These are phyloP conservation scores for Chrysotoxum bicinctum DNA, from an alignment of 2,888 invertebrate species.

Conservation along the genomic window DNA sequence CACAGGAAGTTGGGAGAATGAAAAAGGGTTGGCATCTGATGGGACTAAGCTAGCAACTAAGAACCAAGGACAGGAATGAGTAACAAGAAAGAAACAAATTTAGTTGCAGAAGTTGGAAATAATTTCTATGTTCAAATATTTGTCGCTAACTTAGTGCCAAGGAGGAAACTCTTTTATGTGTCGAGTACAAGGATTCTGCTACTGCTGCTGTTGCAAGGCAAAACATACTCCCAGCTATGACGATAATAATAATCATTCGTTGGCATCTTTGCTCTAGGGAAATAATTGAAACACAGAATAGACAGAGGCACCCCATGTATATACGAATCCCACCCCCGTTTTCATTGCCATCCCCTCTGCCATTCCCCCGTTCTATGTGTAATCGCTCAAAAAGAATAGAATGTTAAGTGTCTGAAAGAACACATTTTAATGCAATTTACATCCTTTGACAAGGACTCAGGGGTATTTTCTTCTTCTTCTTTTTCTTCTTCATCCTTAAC, in stretches of 20 bases:
- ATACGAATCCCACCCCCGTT: background rate
- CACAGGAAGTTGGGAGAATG: background rate
- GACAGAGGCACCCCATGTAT: slow-evolving; percentile 5
- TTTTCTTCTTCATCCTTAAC: background rate
- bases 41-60: background rate
- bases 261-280: slow-evolving; percentile 25
- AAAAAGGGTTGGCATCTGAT: slow-evolving; percentile 4
- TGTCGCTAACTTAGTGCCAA: slow-evolving; percentile 49
- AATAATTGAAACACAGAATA: slow-evolving; percentile 19
- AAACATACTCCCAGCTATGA: slow-evolving; percentile 31
- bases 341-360: background rate
- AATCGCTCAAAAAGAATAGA: slow-evolving; percentile 61
- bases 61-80: background rate
- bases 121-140: slow-evolving; percentile 70
- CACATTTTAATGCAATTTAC: slow-evolving; percentile 65
- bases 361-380: slow-evolving; percentile 29
- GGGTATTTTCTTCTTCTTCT: slow-evolving; percentile 22
- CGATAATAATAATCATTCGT: slow-evolving; percentile 43
- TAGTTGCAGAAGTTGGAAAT: slow-evolving; percentile 59
- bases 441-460: slow-evolving; percentile 52
- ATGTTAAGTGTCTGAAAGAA: slow-evolving; percentile 50
- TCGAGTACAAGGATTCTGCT: slow-evolving; percentile 1
- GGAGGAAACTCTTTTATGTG: slow-evolving; percentile 49
- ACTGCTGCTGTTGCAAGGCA: slow-evolving; percentile 23
- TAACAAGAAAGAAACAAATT: slow-evolving; percentile 49